Percentiles rank a stretch among this genome's conserved stretches.
phyloP scores from a whole-genome alignment of 2,888 invertebrate species.

The Drosophila phalerata region DNA sequence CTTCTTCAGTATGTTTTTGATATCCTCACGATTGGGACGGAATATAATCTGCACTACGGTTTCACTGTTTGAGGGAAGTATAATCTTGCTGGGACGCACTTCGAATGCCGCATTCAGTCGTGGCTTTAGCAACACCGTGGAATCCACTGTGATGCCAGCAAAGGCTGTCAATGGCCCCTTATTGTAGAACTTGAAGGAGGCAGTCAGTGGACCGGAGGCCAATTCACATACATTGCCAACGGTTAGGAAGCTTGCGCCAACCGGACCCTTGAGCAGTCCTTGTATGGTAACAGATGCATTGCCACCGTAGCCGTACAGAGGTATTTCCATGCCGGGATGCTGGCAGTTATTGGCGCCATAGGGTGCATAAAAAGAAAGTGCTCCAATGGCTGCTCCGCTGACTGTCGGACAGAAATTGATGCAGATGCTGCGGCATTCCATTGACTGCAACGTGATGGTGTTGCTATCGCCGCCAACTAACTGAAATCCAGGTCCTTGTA shows the following conservation, averaged over 20 bases:
- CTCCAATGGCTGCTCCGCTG: slow-evolving; percentile 87
- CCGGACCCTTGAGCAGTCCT: slow-evolving; percentile 87
- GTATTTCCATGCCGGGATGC: slow-evolving; percentile 75
- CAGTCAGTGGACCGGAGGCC: slow-evolving; percentile 83
- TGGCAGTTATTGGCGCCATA: slow-evolving; percentile 72
- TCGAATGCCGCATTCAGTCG: slow-evolving; percentile 80
- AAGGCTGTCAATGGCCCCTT: slow-evolving; percentile 87
- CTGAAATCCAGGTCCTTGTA: slow-evolving; percentile 86
- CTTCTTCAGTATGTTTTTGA: slow-evolving; percentile 84
- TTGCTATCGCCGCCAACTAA: slow-evolving; percentile 82
- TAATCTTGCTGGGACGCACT: slow-evolving; percentile 85
- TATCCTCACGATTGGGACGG: slow-evolving; percentile 86
- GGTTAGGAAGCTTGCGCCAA: slow-evolving; percentile 87
- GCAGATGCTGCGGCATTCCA: slow-evolving; percentile 87
- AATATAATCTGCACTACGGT: slow-evolving; percentile 85
- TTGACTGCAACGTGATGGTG: slow-evolving; percentile 86
- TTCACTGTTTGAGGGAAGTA: slow-evolving; percentile 85
- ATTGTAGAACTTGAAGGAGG: slow-evolving; percentile 87
- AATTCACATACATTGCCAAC: slow-evolving; percentile 87
- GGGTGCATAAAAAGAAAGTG: slow-evolving; percentile 87
- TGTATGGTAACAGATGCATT: slow-evolving; percentile 86
- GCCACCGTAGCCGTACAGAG: slow-evolving; percentile 88
- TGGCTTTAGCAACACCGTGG: slow-evolving; percentile 79
- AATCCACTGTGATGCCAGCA: slow-evolving; percentile 82
- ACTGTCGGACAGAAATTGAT: slow-evolving; percentile 87